These are phyloP conservation scores for Xiphorhynchus erythropygius DNA, from an alignment of 2,797 vertebrate species.

Conservation along the genomic window DNA sequence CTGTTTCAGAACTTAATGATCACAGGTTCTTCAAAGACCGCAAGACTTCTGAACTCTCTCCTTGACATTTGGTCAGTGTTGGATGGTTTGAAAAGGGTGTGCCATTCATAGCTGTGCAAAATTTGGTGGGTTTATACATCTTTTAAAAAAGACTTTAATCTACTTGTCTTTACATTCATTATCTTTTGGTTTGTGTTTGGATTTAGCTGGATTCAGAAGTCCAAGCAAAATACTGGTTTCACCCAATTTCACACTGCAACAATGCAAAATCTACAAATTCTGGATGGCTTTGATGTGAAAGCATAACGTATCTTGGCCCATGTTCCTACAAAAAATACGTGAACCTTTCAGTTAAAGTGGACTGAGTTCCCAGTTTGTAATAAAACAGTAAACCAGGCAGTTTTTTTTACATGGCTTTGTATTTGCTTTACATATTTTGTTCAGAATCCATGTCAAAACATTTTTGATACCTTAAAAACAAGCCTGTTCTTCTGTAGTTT, in stretches of 20 bases:
- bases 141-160: neutral
- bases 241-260: slow-evolving; percentile 2
- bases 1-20: neutral
- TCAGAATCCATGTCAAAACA: neutral
- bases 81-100: neutral
- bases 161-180: neutral
- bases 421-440: neutral
- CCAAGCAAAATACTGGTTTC: slow-evolving; percentile 6
- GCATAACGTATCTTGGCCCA: neutral
- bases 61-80: neutral
- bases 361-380: neutral
- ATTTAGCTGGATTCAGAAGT: neutral
- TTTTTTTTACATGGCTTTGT: neutral
- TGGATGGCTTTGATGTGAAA: slow-evolving; percentile 24
- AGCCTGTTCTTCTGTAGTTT: neutral
- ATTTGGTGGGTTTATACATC: neutral
- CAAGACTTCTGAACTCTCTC: neutral
- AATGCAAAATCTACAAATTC: neutral
- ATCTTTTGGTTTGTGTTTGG: neutral
- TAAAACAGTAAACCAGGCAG: neutral
- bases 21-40: neutral
- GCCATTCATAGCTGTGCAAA: neutral
- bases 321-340: neutral
- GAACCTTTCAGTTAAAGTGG: neutral
- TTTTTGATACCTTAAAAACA: neutral